Evolutionary conservation across 2,797 vertebrate genomes (phyloP), one percentile per base, ranked within the genome.

Genomic region (Chloroceryle amazona): DNA sequence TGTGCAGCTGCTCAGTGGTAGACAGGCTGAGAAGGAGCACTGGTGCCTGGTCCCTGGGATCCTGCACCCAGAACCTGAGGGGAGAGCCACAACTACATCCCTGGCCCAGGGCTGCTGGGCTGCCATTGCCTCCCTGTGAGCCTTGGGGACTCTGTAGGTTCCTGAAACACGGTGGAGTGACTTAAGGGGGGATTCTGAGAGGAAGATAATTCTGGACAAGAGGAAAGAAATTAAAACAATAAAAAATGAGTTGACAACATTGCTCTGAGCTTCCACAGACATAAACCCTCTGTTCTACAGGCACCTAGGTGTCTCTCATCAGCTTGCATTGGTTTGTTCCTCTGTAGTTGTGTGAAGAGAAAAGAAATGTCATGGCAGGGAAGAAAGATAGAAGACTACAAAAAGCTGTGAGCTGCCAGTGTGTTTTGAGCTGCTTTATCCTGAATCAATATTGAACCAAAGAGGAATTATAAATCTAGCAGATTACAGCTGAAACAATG

Each of bases 381-480:
- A 44, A 86, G 66, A 93, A 93, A 90, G 58, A 44, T 54, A 58
- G 82, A 70, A 78, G 29, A 75, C 89, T 81, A 82, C 66, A 78
- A 86, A 83, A 94, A 87, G 26, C 93, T 80, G 71, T 33, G 80
- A 91, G 81, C 62, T 96, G 91, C 89, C 75, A 79, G 54, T 54
- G 67, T 52, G 72, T 73, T 95, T 95, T 91, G 96, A 96, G 88
- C 86, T 97, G 86, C 89, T 97, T 97, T 96, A 92, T 94, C 93
- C 73, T 96, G 93, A 97, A 97, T 90, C 96, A 90, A 96, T 96
- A 96, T 88, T 94, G 90, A 97, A 95, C 78, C 44, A 37, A 91
- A 91, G 63, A 96, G 83, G 96, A 93, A 96, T 97, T 96, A 96
- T 95, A 92, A 96, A 94, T 96, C 91, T 90, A 75, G 88, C 62